A percentile compares a stretch with the other conserved stretches of the same genome.
Evolutionary conservation across 2,888 invertebrate genomes (phyloP).

Genomic region (Tuta absoluta): DNA sequence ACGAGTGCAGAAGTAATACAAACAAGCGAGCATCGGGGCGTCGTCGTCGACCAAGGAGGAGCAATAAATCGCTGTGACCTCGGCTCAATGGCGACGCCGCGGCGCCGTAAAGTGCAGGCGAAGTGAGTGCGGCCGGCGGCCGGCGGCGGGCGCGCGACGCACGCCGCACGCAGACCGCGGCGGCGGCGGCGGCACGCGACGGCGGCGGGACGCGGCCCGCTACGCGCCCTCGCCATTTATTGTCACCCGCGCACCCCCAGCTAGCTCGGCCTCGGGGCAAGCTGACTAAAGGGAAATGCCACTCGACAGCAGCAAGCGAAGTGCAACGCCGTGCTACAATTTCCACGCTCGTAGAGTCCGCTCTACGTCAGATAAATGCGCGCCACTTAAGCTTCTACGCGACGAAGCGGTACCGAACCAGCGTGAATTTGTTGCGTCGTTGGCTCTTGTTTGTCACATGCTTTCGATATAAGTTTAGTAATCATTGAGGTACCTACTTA

Average conservation of each 20-base stretch:
- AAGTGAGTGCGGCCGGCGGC: slow-evolving; percentile 28
- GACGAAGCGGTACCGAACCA: background rate
- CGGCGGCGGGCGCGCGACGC: slow-evolving; percentile 35
- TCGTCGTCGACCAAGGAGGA: slow-evolving; percentile 46
- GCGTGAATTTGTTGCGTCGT: slow-evolving; percentile 8
- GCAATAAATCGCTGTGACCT: slow-evolving; percentile 75
- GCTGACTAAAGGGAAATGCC: slow-evolving; percentile 67
- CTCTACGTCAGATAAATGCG: slow-evolving; percentile 3
- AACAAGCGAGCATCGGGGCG: slow-evolving; percentile 65
- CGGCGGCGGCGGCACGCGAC: slow-evolving; percentile 34
- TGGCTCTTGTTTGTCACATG: slow-evolving; percentile 35
- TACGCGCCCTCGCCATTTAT: slow-evolving; percentile 54
- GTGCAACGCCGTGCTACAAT: slow-evolving; percentile 39
- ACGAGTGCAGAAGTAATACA: slow-evolving; percentile 73
- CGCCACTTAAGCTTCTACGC: slow-evolving; percentile 5
- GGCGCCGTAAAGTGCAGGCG: slow-evolving; percentile 50
- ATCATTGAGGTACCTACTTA: too few relatives aligned
- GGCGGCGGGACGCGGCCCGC: slow-evolving; percentile 31
- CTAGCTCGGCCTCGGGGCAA: slow-evolving; percentile 44
- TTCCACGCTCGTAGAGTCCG: slow-evolving; percentile 40
- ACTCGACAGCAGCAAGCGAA: slow-evolving; percentile 43
- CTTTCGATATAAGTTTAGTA: slow-evolving; percentile 43
- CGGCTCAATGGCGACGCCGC: slow-evolving; percentile 49
- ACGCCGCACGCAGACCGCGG: background rate
- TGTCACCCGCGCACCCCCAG: slow-evolving; percentile 60